Percentiles rank a stretch among this genome's conserved stretches.
phyloP scores from a whole-genome alignment of 2,113 vertebrate species.

The Oryzias javanicus region DNA sequence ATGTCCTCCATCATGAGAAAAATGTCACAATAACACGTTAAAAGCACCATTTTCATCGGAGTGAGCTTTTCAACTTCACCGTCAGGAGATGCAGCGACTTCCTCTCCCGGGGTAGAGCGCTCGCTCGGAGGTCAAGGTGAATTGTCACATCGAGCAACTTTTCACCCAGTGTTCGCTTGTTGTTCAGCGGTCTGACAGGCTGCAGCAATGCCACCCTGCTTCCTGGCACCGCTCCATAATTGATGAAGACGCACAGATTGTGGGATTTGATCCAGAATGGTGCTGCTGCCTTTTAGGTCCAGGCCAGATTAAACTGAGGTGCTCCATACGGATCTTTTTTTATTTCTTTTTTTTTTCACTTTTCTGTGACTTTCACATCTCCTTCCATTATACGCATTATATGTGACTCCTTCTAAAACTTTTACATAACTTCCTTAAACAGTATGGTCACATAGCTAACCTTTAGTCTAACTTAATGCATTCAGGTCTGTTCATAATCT shows the following conservation, averaged over 20 bases:
- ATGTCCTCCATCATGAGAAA: too few species aligned
- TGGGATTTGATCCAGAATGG: constrained; percentile 59
- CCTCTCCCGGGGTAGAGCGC: constrained; percentile 12
- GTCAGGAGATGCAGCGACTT: constrained; percentile 12
- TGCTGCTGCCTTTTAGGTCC: constrained; percentile 20
- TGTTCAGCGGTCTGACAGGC: constrained; percentile 51
- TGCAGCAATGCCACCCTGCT: constrained; percentile 45
- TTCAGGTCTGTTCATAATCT: constrained; percentile 2
- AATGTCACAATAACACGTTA: too few species aligned
- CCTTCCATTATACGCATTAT: too few species aligned
- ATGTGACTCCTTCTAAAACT: too few species aligned
- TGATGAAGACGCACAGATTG: constrained; percentile 58
- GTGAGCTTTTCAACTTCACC: not conserved
- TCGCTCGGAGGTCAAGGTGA: constrained; percentile 59
- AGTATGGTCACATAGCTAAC: too few species aligned
- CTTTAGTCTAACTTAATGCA: too few species aligned
- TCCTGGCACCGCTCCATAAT: constrained; percentile 66
- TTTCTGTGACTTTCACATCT: too few species aligned
- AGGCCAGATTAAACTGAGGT: constrained; percentile 31
- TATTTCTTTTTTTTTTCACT: not conserved
- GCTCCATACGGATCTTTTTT: constrained; percentile 25
- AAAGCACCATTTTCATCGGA: too few species aligned
- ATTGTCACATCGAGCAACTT: constrained; percentile 60
- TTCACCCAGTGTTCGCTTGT: constrained; percentile 30
- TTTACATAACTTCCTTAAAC: too few species aligned